Evolutionary conservation across 1,140 invertebrate genomes (phyloP).

Genomic region (Eumeta japonica): DNA sequence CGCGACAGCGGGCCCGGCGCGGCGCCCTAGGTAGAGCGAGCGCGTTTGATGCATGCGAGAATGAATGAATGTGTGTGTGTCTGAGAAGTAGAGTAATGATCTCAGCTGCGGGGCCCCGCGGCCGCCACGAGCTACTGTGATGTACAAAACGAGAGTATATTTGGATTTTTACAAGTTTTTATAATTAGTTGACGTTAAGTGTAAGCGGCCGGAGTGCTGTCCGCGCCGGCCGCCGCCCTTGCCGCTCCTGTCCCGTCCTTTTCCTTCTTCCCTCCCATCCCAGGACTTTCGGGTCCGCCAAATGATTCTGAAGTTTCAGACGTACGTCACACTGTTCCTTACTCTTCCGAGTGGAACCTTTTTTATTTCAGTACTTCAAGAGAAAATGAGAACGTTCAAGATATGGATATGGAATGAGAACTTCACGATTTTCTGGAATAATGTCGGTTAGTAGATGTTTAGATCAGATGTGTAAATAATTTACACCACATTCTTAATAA

Average conservation of each 20-base stretch:
- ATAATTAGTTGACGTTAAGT: constrained; percentile 42
- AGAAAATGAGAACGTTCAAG: too few relatives aligned
- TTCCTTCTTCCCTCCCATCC: constrained; percentile 20
- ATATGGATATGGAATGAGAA: too few relatives aligned
- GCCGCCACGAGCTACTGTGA: constrained; percentile 45
- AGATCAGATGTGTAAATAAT: too few relatives aligned
- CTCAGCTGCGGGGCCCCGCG: constrained; percentile 45
- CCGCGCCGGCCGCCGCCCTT: constrained; percentile 32
- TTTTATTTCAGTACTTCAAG: constrained; percentile 7
- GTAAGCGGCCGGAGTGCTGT: constrained; percentile 20
- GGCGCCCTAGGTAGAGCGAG: constrained; percentile 8
- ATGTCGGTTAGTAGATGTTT: too few relatives aligned
- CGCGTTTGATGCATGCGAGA: constrained; percentile 22
- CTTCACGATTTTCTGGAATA: too few relatives aligned
- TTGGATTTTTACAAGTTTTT: constrained; percentile 55
- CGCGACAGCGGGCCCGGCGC: background rate
- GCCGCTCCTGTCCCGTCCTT: constrained; percentile 31
- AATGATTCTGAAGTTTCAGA: constrained; percentile 31
- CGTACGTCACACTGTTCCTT: constrained; percentile 14
- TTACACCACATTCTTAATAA: too few relatives aligned
- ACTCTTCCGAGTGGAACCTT: constrained; percentile 20
- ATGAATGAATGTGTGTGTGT: constrained; percentile 49
- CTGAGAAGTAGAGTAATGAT: constrained; percentile 44
- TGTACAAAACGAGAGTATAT: constrained; percentile 50
- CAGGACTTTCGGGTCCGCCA: constrained; percentile 46